These are phyloP conservation scores for Oligia fasciuncula DNA, from an alignment of 2,888 invertebrate species.

Conservation along the genomic window DNA sequence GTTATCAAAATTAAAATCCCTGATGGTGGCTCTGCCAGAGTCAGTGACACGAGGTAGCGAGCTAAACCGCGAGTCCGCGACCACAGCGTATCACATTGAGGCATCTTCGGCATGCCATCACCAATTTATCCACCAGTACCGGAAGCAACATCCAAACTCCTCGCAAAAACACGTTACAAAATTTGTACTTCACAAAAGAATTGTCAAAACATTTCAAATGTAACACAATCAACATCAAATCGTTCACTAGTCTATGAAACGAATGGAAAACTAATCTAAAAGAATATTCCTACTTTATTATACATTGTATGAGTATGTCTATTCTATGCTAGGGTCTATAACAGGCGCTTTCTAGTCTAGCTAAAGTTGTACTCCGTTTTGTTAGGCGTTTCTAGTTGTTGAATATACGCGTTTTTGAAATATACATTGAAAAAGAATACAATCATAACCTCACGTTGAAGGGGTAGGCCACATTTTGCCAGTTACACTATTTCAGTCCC, in stretches of 20 bases:
- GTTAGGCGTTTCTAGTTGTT: slow-evolving; percentile 30
- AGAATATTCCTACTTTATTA: slow-evolving; percentile 40
- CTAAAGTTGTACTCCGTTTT: slow-evolving; percentile 51
- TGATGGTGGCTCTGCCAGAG: too few relatives aligned
- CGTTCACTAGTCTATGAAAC: slow-evolving; percentile 49
- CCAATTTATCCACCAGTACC: slow-evolving; percentile 21
- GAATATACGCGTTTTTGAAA: slow-evolving; percentile 13
- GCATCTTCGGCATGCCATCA: neutral
- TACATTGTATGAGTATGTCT: slow-evolving; percentile 38
- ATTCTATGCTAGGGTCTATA: slow-evolving; percentile 55
- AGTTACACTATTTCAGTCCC: neutral
- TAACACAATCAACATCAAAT: slow-evolving; percentile 47
- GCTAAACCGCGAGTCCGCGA: too few relatives aligned
- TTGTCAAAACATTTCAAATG: slow-evolving; percentile 35
- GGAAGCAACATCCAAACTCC: slow-evolving; percentile 19
- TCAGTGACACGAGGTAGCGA: too few relatives aligned
- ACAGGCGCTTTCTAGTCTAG: slow-evolving; percentile 52
- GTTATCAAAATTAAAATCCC: too few relatives aligned
- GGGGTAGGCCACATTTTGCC: neutral
- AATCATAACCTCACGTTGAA: neutral
- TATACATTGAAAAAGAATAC: neutral
- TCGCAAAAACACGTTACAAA: slow-evolving; percentile 55
- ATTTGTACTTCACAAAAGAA: slow-evolving; percentile 61
- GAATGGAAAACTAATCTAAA: slow-evolving; percentile 50
- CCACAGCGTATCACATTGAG: too few relatives aligned